A percentile compares a stretch with the other conserved stretches of the same genome.
Evolutionary conservation across 2,888 invertebrate species (phyloP).

Genomic region (Phaedon cochleariae): DNA sequence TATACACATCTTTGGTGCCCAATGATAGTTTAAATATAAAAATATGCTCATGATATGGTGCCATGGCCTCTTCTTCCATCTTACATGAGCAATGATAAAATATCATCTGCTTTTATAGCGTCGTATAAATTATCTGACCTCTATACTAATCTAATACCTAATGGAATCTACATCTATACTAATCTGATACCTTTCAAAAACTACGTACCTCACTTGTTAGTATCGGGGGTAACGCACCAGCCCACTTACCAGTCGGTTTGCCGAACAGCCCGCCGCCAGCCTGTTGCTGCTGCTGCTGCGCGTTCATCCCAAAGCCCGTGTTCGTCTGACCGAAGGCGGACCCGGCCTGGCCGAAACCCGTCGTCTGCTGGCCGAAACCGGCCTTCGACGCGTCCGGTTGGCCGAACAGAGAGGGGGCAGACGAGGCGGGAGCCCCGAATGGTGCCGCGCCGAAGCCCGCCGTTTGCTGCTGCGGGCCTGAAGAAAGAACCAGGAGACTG

Average conservation of each 20-base stretch:
- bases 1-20: too few species aligned
- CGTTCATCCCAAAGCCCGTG: constrained; percentile 51
- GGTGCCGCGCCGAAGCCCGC: constrained; percentile 57
- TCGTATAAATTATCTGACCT: too few species aligned
- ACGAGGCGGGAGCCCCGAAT: constrained; percentile 65
- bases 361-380: constrained; percentile 71
- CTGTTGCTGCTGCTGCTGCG: constrained; percentile 32
- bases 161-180: too few species aligned
- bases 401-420: constrained; percentile 66
- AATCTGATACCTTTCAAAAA: too few species aligned
- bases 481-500: constrained; percentile 49
- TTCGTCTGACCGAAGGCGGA: constrained; percentile 63
- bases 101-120: too few species aligned
- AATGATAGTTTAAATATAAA: too few species aligned
- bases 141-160: too few species aligned
- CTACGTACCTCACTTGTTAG: too few species aligned
- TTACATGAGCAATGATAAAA: too few species aligned
- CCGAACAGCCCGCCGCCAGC: constrained; percentile 31
- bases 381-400: constrained; percentile 55
- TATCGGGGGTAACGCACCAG: too few species aligned
- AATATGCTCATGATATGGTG: too few species aligned
- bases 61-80: too few species aligned
- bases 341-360: constrained; percentile 62
- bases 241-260: constrained; percentile 24
- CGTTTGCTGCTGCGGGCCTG: constrained; percentile 58